Evolutionary conservation across 1,140 invertebrate genomes (phyloP).

Genomic region (Ridgeia piscesae): DNA sequence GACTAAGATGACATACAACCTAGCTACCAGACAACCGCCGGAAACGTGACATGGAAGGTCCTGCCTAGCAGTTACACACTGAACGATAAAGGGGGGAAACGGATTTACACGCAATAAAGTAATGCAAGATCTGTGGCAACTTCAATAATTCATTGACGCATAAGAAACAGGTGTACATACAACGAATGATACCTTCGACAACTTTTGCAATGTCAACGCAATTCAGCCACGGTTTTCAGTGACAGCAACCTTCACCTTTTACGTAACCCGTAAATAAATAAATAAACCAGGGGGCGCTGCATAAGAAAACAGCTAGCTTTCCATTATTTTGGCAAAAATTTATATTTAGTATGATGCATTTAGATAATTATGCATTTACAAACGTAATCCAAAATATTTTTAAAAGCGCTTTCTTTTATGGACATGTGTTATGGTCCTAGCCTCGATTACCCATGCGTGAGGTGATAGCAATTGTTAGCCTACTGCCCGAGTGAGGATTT

Average conservation of each 20-base stretch:
- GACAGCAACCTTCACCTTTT: background rate
- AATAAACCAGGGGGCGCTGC: conserved; percentile 2
- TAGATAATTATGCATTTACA: too few relatives aligned
- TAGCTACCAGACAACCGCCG: background rate
- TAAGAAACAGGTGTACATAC: background rate
- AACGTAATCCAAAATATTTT: too few relatives aligned
- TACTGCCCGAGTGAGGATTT: too few relatives aligned
- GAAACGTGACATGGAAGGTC: background rate
- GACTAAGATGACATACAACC: background rate
- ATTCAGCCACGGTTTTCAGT: background rate
- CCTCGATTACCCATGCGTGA: too few relatives aligned
- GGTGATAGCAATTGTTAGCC: too few relatives aligned
- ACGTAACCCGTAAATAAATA: background rate
- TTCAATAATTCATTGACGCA: background rate
- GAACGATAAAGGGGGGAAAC: background rate
- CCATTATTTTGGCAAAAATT: background rate
- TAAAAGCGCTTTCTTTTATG: too few relatives aligned
- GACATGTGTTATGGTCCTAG: too few relatives aligned
- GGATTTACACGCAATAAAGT: background rate
- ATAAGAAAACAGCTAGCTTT: background rate
- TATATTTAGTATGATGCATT: background rate
- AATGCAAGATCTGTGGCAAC: background rate
- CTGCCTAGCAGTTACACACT: background rate
- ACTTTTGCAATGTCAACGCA: background rate
- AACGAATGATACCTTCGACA: background rate